A percentile compares a stretch with the other conserved stretches of the same genome.
phyloP scores from a whole-genome alignment of 2,113 vertebrate species.

The Centropus unirufus region DNA sequence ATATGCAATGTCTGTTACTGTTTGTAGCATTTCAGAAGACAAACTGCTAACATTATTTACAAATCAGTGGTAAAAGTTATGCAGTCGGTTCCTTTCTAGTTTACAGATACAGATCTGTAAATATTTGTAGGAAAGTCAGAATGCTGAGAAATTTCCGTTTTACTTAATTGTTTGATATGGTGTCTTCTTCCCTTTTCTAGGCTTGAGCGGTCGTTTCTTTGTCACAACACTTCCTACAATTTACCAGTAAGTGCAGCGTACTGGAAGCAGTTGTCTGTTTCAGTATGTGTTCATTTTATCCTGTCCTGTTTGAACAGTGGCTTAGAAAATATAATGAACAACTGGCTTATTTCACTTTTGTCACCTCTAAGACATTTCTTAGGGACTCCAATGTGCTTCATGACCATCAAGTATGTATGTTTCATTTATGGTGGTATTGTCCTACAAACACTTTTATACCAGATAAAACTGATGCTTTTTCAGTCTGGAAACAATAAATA shows the following conservation, averaged over 20 bases:
- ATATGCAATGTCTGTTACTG: background rate
- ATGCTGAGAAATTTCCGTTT: background rate
- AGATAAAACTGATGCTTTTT: background rate
- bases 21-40: background rate
- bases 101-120: background rate
- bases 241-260: constrained; percentile 80
- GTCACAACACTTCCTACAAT: constrained; percentile 86
- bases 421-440: background rate
- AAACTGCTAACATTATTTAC: background rate
- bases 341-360: background rate
- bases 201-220: constrained; percentile 89
- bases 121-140: background rate
- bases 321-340: background rate
- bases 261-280: background rate
- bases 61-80: background rate
- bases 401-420: background rate
- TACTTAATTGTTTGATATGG: background rate
- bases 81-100: background rate
- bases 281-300: background rate
- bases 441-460: background rate
- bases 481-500: background rate
- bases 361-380: background rate
- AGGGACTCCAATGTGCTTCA: background rate
- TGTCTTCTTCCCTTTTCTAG: constrained; percentile 67
- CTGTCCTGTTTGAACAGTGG: background rate